Conservation (phyloP, 2,888 invertebrate genomes). For the Drosophila bunnanda region DNA sequence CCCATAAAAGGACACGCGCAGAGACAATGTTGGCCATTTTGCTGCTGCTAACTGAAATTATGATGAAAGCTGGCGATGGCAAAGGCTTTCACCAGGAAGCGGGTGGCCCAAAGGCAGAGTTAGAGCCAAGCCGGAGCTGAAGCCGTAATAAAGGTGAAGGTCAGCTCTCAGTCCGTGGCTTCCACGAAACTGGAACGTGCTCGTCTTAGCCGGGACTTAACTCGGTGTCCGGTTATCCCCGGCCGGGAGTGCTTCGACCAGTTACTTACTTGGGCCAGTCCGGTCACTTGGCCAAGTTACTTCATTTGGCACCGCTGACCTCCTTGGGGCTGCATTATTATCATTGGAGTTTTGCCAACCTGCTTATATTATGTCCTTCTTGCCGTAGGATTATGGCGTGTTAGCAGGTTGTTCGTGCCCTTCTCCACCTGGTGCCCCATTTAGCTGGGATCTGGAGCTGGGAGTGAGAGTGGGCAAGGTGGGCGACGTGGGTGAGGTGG, state of each 20-base stretch:
- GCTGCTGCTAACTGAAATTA: slow-evolving; percentile 63
- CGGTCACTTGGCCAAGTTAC: slow-evolving; percentile 55
- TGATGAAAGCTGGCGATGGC: slow-evolving; percentile 62
- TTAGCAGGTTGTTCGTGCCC: slow-evolving; percentile 59
- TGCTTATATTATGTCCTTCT: slow-evolving; percentile 65
- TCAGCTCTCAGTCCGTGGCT: slow-evolving; percentile 36
- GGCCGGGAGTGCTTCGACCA: slow-evolving; percentile 15
- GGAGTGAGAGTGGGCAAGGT: background rate
- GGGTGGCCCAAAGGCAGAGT: slow-evolving; percentile 10
- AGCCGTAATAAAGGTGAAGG: slow-evolving; percentile 48
- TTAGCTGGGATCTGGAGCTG: background rate
- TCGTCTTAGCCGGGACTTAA: slow-evolving; percentile 39
- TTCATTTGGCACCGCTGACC: slow-evolving; percentile 66
- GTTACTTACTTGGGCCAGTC: slow-evolving; percentile 21
- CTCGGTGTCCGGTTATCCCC: slow-evolving; percentile 29
- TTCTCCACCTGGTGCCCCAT: slow-evolving; percentile 29
- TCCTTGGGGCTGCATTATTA: slow-evolving; percentile 71
- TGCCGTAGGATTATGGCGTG: slow-evolving; percentile 68
- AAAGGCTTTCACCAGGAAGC: slow-evolving; percentile 31
- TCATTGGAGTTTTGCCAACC: slow-evolving; percentile 63
- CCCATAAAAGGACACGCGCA: slow-evolving; percentile 64
- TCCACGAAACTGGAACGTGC: slow-evolving; percentile 38
- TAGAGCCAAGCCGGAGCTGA: background rate
- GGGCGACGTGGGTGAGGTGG: slow-evolving; percentile 36
- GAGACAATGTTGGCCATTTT: slow-evolving; percentile 64